Conservation (phyloP, 1,140 invertebrate genomes). For the Drosophila orosa region DNA sequence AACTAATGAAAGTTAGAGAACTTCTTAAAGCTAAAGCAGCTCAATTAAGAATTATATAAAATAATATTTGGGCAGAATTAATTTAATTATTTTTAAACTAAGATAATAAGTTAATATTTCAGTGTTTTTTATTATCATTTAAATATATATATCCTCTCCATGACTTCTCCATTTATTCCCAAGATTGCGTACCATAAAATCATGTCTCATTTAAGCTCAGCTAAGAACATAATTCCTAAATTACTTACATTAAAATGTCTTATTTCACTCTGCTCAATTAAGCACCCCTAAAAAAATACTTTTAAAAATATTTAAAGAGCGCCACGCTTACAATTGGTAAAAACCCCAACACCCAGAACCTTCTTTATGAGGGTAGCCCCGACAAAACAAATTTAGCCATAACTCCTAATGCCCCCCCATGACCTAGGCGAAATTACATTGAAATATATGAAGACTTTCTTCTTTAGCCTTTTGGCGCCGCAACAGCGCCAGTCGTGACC, state of each 20-base stretch:
- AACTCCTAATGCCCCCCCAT: slow-evolving; percentile 38
- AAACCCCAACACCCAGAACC: background rate
- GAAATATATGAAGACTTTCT: slow-evolving; percentile 47
- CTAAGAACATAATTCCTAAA: background rate
- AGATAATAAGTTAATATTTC: too few relatives aligned
- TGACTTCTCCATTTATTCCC: background rate
- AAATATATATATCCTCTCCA: background rate
- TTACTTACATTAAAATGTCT: slow-evolving; percentile 6
- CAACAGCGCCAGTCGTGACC: background rate
- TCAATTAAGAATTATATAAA: too few relatives aligned
- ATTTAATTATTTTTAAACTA: too few relatives aligned
- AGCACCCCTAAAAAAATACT: slow-evolving; percentile 8
- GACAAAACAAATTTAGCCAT: slow-evolving; percentile 47
- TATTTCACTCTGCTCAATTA: slow-evolving; percentile 19
- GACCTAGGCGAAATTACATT: slow-evolving; percentile 44
- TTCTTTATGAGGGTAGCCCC: slow-evolving; percentile 19
- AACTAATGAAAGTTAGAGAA: too few relatives aligned
- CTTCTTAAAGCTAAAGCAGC: too few relatives aligned
- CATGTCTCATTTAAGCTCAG: background rate
- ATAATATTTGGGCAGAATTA: too few relatives aligned
- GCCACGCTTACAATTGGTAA: background rate
- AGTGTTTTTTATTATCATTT: background rate
- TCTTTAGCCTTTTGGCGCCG: slow-evolving; percentile 10
- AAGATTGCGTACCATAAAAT: background rate
- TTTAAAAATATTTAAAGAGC: slow-evolving; percentile 9